Percentiles rank a stretch among this genome's conserved stretches.
phyloP scores from a whole-genome alignment of 2,888 invertebrate genomes.

The Drosophila neotestacea region DNA sequence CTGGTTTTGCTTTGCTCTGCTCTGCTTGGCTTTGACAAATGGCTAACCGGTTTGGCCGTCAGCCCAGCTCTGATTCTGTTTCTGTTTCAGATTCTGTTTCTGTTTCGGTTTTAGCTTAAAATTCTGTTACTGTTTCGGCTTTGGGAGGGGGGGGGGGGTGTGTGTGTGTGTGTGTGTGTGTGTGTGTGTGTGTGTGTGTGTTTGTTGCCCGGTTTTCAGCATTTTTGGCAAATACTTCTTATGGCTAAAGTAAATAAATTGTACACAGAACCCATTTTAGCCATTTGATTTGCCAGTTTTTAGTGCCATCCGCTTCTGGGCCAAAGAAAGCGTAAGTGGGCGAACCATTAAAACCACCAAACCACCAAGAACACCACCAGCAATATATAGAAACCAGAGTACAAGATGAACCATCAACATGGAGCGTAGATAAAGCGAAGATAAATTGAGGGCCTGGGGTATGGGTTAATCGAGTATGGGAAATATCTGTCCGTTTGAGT shows the following conservation, averaged over 20 bases:
- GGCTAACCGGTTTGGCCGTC: constrained; percentile 75
- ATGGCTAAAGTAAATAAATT: constrained; percentile 35
- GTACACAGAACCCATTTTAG: constrained; percentile 32
- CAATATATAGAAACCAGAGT: not conserved
- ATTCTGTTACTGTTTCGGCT: constrained; percentile 22
- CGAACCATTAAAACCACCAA: constrained; percentile 16
- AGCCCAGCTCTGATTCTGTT: constrained; percentile 54
- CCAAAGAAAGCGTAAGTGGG: constrained; percentile 71
- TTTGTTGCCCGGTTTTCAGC: constrained; percentile 37
- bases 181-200: constrained; percentile 8
- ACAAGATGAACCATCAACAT: not conserved
- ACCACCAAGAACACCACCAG: constrained; percentile 3
- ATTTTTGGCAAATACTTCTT: constrained; percentile 48
- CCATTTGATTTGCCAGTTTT: constrained; percentile 45
- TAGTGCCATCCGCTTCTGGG: constrained; percentile 30
- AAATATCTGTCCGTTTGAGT: constrained; percentile 24
- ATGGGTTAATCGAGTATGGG: constrained; percentile 17
- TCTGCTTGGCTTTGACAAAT: constrained; percentile 70
- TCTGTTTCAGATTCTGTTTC: constrained; percentile 23
- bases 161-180: too few species aligned
- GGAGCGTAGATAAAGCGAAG: constrained; percentile 11
- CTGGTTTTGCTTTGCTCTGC: constrained; percentile 43
- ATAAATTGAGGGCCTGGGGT: constrained; percentile 19
- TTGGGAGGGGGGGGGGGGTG: not conserved
- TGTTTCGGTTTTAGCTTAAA: constrained; percentile 32